Base-by-base conservation (phyloP, 1,140 invertebrate genomes). In the Manduca sexta region DNA sequence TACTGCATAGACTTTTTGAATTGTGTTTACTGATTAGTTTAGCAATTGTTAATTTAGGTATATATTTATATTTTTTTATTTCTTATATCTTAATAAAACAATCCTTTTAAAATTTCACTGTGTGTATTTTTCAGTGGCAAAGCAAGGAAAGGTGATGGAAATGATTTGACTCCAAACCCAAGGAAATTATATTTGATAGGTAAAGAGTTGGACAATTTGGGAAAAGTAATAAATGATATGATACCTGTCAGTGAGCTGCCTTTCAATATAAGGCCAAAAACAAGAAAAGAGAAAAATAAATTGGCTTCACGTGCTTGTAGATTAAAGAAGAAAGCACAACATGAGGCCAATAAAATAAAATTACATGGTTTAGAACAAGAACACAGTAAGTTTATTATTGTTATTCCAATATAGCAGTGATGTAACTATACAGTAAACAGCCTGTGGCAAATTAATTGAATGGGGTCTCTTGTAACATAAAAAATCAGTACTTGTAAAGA, bases 211-310 rank as follows among this genome's bases (percentile, higher is more conserved):
- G 94, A 97, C 64, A 96, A 96, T 81, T 88, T 98, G 31, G 94
- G 94, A 45, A 91, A 92, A 67, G 91, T 95, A 34, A 98, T 98
- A 53, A 98, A 97, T 71, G 95, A 97, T 63, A 97, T 98, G 94
- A 96, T 96, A 26, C 96, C 97, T 11, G 94, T 97, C 2, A 95
- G 93, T 64, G 97, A 98, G 75, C 86, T 98, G 62, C 96, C 97
- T 14, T 94, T 95, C 64, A 94, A 93, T 68, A 91, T 93, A 1
- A 88, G 96, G 56, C 94, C 95, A 2, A 97, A 96, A 79, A 96
- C 96, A 5, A 90, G 97, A 15, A 98, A 98, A 82, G 97, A 99
- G 82, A 99, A 99, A 74, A 99, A 99, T 78, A 99, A 99, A 87
- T 86, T 98, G 16, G 97, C 97, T 4, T 98, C 97, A 0, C 92